These are phyloP conservation scores for Manis javanica DNA, from an alignment of 2,797 vertebrate species.

Conservation along the genomic window DNA sequence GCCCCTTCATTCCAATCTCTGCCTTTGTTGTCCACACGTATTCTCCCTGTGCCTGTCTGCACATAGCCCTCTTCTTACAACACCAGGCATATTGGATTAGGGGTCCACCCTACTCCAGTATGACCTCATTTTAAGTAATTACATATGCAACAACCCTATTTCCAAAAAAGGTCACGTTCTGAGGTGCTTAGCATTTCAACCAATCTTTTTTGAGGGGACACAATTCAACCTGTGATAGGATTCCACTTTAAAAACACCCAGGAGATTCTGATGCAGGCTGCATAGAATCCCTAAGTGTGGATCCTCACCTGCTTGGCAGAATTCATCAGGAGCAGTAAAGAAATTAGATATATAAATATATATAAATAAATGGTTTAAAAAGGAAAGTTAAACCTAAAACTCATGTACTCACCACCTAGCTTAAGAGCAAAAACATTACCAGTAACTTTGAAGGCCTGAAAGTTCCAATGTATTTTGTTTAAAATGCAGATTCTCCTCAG, in stretches of 20 bases:
- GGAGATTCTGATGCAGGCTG: background rate
- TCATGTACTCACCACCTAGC: background rate
- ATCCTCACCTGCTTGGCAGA: background rate
- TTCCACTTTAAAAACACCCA: background rate
- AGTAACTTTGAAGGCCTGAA: background rate
- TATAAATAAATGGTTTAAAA: background rate
- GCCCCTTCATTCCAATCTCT: background rate
- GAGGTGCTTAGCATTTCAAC: background rate
- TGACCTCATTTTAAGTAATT: background rate
- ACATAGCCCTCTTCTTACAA: background rate
- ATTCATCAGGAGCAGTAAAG: background rate
- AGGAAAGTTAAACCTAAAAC: background rate
- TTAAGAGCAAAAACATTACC: constrained; percentile 46
- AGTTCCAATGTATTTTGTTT: background rate
- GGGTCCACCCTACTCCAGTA: background rate
- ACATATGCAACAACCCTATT: background rate
- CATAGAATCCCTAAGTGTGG: background rate
- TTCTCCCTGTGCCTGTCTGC: background rate
- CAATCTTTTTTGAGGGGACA: background rate
- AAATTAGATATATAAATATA: background rate
- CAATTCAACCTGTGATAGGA: background rate
- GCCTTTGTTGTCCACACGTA: background rate
- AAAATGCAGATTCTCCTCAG: background rate
- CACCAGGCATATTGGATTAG: background rate
- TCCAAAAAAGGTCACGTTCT: background rate